phyloP scores from a whole-genome alignment of 2,113 vertebrate species.

The Sterrhoptilus dennistouni region DNA sequence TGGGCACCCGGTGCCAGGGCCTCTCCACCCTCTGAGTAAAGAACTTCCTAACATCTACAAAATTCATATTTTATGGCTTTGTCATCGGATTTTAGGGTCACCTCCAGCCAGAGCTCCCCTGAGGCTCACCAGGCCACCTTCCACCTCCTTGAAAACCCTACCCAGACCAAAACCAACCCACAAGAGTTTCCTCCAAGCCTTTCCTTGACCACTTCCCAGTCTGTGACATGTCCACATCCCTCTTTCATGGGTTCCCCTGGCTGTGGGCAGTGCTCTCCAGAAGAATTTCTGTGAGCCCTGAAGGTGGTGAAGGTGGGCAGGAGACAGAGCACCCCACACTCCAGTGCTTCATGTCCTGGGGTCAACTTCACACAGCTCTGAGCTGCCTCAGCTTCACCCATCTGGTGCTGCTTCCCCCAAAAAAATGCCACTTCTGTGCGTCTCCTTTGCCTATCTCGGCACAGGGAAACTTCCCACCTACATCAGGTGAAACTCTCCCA shows the following conservation, averaged over 20 bases:
- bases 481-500: not conserved
- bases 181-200: not conserved
- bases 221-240: not conserved
- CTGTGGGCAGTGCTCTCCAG: not conserved
- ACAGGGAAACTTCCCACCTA: not conserved
- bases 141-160: not conserved
- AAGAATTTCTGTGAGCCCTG: not conserved
- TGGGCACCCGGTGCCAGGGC: not conserved
- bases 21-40: not conserved
- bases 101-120: not conserved
- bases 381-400: not conserved
- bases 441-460: too few relatives aligned
- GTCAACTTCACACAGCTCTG: not conserved
- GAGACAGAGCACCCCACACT: not conserved
- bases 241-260: not conserved
- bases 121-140: rapidly evolving
- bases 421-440: not conserved
- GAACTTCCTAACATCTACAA: not conserved
- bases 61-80: not conserved
- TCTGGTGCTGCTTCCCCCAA: not conserved
- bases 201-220: not conserved
- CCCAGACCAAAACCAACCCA: not conserved
- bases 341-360: not conserved
- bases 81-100: not conserved
- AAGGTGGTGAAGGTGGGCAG: rapidly evolving